Percentiles rank a stretch among this genome's conserved stretches.
These are phyloP conservation scores for Holcopasites calliopsidis DNA, from an alignment of 1,140 invertebrate genomes.

Conservation along the genomic window DNA sequence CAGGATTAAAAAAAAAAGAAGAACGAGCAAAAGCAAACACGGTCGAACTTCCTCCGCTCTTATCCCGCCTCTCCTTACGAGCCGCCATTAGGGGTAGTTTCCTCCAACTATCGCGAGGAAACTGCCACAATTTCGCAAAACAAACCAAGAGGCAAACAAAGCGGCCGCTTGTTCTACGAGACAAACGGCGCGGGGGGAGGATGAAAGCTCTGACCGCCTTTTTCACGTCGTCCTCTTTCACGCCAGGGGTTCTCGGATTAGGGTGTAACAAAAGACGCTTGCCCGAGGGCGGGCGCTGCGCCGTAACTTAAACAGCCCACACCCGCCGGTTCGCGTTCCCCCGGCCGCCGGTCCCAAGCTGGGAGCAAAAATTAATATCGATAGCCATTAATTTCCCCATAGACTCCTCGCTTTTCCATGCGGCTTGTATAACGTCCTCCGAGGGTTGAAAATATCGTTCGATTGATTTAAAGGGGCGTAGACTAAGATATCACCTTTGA, in stretches of 20 bases:
- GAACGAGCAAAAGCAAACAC: no score
- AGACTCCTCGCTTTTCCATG: no score
- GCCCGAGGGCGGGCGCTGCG: background rate
- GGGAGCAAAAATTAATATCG: slow-evolving; percentile 20
- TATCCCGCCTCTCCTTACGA: background rate
- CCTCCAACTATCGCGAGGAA: background rate
- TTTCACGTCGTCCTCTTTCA: background rate
- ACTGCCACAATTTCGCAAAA: background rate
- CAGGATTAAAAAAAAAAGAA: no score
- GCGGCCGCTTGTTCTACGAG: background rate
- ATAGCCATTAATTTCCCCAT: slow-evolving; percentile 11
- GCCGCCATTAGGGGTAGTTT: background rate
- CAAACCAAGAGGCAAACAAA: background rate
- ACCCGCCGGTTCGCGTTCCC: background rate
- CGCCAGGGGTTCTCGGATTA: background rate
- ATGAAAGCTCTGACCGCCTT: slow-evolving; percentile 5
- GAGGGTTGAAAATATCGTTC: no score
- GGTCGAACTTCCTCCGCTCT: background rate
- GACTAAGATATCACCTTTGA: no score
- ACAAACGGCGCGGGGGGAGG: background rate
- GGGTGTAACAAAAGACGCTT: slow-evolving; percentile 7
- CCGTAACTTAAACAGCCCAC: background rate
- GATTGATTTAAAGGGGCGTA: slow-evolving; percentile 49
- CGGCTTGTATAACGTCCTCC: no score
- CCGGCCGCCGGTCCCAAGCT: background rate